Percentiles rank a stretch among this genome's conserved stretches.
These are phyloP conservation scores for Mobula birostris DNA, from an alignment of 2,113 vertebrate genomes.

Conservation along the genomic window DNA sequence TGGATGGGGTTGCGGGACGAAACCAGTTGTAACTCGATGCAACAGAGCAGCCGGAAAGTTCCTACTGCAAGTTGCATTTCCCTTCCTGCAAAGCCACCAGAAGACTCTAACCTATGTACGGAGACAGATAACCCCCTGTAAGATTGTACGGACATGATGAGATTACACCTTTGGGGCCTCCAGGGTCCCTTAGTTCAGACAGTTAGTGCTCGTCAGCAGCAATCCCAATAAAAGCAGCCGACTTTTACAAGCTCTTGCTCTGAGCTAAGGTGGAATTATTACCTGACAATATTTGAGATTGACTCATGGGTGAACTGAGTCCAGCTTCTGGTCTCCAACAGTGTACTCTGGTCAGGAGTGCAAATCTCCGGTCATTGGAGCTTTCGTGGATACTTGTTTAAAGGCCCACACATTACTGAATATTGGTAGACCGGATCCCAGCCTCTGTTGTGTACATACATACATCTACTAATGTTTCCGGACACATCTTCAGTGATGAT, in stretches of 20 bases:
- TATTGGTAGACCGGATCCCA: not conserved
- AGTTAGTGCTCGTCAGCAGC: not conserved
- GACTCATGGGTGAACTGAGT: not conserved
- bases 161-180: not conserved
- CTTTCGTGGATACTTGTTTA: not conserved
- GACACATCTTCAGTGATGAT: too few species aligned
- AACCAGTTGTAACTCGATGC: not conserved
- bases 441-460: not conserved
- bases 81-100: not conserved
- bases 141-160: not conserved
- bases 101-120: not conserved
- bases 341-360: not conserved
- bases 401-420: not conserved
- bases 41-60: not conserved
- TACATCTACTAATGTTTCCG: too few species aligned
- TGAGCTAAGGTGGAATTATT: not conserved
- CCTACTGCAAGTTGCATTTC: not conserved
- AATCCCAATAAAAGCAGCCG: not conserved
- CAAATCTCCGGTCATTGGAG: not conserved
- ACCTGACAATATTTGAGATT: not conserved
- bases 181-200: not conserved
- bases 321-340: not conserved
- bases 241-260: not conserved
- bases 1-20: not conserved
- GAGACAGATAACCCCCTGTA: not conserved